A percentile compares a stretch with the other conserved stretches of the same genome.
phyloP scores from a whole-genome alignment of 2,888 invertebrate species.

The Ditylenchus weischeri region DNA sequence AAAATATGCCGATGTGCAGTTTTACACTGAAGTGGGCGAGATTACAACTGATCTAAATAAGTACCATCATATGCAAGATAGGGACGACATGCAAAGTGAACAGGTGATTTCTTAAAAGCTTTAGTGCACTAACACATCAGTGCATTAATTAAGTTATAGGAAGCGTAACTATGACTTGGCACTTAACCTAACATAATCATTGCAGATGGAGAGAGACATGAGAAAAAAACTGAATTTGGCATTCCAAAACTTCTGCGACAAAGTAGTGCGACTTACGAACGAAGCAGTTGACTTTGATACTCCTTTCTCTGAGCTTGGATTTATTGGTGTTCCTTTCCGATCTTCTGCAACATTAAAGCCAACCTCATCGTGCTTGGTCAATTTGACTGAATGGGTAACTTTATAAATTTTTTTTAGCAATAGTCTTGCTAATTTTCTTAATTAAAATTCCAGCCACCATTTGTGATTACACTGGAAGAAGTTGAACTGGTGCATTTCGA shows the following conservation, averaged over 20 bases:
- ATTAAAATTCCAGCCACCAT: slow-evolving; percentile 73
- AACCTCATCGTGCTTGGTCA: slow-evolving; percentile 93
- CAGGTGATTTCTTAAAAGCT: slow-evolving; percentile 64
- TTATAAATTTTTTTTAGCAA: not conserved
- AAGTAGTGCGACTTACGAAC: slow-evolving; percentile 89
- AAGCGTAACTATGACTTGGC: not conserved
- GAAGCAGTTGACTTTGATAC: slow-evolving; percentile 96
- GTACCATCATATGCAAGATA: slow-evolving; percentile 98
- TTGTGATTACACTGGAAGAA: slow-evolving; percentile 94
- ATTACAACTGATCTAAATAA: slow-evolving; percentile 98
- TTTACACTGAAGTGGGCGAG: slow-evolving; percentile 99
- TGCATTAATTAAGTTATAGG: not conserved
- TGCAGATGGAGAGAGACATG: slow-evolving; percentile 82
- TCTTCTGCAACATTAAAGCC: slow-evolving; percentile 72
- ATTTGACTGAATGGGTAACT: slow-evolving; percentile 83
- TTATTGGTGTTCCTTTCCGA: slow-evolving; percentile 92
- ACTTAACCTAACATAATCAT: not conserved
- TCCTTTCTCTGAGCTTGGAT: slow-evolving; percentile 94
- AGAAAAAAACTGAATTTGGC: slow-evolving; percentile 93
- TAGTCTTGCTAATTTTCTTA: not conserved
- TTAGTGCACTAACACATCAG: not conserved
- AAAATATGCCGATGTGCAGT: slow-evolving; percentile 97
- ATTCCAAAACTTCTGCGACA: slow-evolving; percentile 96
- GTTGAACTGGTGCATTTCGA: slow-evolving; percentile 98
- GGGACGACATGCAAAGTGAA: slow-evolving; percentile 96